Base-by-base conservation (phyloP, 2,797 vertebrate genomes). In the Artibeus lituratus region DNA sequence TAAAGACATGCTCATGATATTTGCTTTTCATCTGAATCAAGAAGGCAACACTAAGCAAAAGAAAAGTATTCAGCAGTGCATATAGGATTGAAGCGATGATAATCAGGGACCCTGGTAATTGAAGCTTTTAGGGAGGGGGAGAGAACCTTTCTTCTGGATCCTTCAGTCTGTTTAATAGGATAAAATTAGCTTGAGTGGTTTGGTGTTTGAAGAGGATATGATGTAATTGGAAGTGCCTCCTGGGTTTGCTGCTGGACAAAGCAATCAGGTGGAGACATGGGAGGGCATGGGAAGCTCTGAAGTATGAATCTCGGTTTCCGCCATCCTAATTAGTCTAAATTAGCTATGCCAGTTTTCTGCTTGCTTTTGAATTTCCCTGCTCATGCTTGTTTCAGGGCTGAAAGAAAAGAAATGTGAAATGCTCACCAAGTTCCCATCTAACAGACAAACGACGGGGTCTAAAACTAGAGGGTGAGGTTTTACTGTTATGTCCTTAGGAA, bases 141-240 rank as follows among this genome's bases (percentile, higher is more conserved):
- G 98, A 98, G 97, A 98, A 97, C 97, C 98, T 98, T 98, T 98
- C 98, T 98, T 98, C 98, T 98, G 98, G 98, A 98, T 98, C 98
- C 98, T 98, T 98, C 98, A 98, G 98, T 98, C 98, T 98, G 97
- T 98, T 99, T 98, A 99, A 98, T 98, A 98, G 98, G 98, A 99
- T 99, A 98, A 99, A 98, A 99, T 98, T 98, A 98, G 98, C 98
- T 98, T 97, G 98, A 98, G 98, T 98, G 98, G 98, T 94, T 98
- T 96, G 98, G 98, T 98, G 98, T 98, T 98, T 99, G 98, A 98
- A 99, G 98, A 98, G 98, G 98, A 98, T 98, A 98, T 98, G 98
- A 99, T 98, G 98, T 98, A 98, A 98, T 98, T 99, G 98, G 98
- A 98, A 98, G 98, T 98, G 98, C 98, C 98, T 98, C 98, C 98